Conservation (phyloP, 2,797 vertebrate species). For the Sebastes matsubarae region DNA sequence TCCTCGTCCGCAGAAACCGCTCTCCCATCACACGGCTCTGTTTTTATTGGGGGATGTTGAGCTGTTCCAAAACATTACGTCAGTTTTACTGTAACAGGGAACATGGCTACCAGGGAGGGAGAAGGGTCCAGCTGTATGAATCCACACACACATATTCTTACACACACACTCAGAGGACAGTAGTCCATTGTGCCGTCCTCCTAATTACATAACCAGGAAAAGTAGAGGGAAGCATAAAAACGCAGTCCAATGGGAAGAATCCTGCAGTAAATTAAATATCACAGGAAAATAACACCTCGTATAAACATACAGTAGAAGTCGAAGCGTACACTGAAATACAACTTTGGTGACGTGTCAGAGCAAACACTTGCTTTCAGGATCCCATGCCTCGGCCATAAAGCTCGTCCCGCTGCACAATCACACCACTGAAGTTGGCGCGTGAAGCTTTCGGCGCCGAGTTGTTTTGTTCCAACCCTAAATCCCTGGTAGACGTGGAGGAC, state of each 20-base stretch:
- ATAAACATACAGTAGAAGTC: constrained; percentile 57
- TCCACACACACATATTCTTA: neutral
- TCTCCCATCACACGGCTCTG: constrained; percentile 53
- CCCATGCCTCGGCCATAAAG: constrained; percentile 17
- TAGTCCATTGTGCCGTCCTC: constrained; percentile 73
- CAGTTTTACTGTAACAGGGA: constrained; percentile 80
- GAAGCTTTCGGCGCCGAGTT: constrained; percentile 24
- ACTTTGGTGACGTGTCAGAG: constrained; percentile 52
- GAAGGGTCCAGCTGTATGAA: constrained; percentile 60
- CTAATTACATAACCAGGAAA: constrained; percentile 76
- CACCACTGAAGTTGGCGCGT: constrained; percentile 12
- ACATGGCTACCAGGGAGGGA: constrained; percentile 66
- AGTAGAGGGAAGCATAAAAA: constrained; percentile 71
- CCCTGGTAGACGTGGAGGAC: constrained; percentile 21
- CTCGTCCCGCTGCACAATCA: constrained; percentile 22
- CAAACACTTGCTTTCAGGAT: constrained; percentile 41
- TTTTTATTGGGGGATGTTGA: constrained; percentile 67
- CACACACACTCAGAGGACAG: constrained; percentile 59
- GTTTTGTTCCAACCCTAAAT: constrained; percentile 45
- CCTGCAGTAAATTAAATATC: constrained; percentile 71
- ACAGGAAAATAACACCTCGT: constrained; percentile 65
- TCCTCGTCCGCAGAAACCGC: constrained; percentile 65
- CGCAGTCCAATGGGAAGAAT: constrained; percentile 63
- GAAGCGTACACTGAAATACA: constrained; percentile 39
- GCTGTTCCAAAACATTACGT: constrained; percentile 81